phyloP scores from a whole-genome alignment of 2,113 vertebrate species.

The Ciconia maguari region DNA sequence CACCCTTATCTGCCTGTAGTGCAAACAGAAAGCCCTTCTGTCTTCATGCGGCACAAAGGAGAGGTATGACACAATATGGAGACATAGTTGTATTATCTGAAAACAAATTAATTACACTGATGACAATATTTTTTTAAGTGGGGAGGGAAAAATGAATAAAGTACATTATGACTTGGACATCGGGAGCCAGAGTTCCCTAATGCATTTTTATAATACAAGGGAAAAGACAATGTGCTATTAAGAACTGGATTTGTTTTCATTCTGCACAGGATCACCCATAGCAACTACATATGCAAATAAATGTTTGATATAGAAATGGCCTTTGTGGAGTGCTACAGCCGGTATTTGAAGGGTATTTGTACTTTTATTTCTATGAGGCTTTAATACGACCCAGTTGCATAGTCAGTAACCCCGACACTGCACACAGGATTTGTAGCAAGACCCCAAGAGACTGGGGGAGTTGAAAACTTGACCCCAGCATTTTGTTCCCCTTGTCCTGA shows the following conservation, averaged over 20 bases:
- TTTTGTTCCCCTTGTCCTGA: background rate
- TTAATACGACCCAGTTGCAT: accelerated
- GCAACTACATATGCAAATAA: background rate
- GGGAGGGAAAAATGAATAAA: background rate
- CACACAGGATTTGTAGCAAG: background rate
- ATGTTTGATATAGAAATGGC: background rate
- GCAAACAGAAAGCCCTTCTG: background rate
- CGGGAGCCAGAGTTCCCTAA: background rate
- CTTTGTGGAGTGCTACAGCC: background rate
- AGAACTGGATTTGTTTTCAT: background rate
- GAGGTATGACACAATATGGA: background rate
- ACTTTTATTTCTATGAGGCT: background rate
- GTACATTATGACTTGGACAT: accelerated
- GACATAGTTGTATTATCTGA: background rate
- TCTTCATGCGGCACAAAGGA: background rate
- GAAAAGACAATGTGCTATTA: background rate
- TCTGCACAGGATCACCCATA: background rate
- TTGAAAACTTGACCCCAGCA: background rate
- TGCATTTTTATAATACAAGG: background rate
- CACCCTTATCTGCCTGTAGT: background rate
- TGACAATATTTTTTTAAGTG: background rate
- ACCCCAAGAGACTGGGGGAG: background rate
- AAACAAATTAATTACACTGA: background rate
- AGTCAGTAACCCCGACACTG: background rate
- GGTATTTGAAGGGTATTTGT: background rate